phyloP scores from a whole-genome alignment of 92 coral and sea anemone genomes.

The Siderastrea siderea region DNA sequence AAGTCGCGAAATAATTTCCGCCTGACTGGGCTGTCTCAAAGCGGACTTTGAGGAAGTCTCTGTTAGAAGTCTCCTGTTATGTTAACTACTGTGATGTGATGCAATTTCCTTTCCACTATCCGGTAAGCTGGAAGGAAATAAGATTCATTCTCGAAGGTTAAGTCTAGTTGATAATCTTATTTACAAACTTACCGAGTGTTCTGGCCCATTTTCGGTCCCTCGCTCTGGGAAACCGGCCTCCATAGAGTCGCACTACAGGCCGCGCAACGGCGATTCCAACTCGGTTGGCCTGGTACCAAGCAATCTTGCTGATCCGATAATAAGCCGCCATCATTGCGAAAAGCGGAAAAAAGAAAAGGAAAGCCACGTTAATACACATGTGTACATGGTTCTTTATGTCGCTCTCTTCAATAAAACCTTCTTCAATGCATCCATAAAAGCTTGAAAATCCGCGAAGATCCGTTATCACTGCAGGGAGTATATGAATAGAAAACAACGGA shows the following conservation, averaged over 20 bases:
- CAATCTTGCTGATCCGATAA: conserved; percentile 64
- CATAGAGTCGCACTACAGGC: conserved; percentile 7
- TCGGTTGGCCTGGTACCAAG: conserved; percentile 85
- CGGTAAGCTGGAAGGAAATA: neutral
- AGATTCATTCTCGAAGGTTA: neutral
- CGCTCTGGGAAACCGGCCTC: conserved; percentile 45
- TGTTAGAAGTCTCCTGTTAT: neutral
- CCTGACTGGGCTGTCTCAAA: too few relatives aligned
- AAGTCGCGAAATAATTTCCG: too few relatives aligned
- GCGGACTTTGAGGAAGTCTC: neutral
- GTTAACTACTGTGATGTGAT: neutral
- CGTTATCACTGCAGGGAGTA: conserved; percentile 22
- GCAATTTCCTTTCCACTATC: neutral
- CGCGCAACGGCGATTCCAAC: conserved; percentile 43
- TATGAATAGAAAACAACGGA: conserved; percentile 34
- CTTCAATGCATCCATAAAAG: conserved; percentile 55
- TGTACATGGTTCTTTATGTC: conserved; percentile 25
- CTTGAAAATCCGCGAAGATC: conserved; percentile 8
- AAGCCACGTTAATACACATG: conserved; percentile 30
- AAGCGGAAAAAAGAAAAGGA: conserved; percentile 70
- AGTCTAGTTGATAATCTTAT: neutral
- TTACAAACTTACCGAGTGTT: conserved; percentile 65
- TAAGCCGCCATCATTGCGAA: conserved; percentile 66
- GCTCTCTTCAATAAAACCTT: conserved; percentile 7
- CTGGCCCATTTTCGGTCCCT: conserved; percentile 82